These are phyloP conservation scores for Nomia melanderi DNA, from an alignment of 1,140 invertebrate genomes.

Conservation along the genomic window DNA sequence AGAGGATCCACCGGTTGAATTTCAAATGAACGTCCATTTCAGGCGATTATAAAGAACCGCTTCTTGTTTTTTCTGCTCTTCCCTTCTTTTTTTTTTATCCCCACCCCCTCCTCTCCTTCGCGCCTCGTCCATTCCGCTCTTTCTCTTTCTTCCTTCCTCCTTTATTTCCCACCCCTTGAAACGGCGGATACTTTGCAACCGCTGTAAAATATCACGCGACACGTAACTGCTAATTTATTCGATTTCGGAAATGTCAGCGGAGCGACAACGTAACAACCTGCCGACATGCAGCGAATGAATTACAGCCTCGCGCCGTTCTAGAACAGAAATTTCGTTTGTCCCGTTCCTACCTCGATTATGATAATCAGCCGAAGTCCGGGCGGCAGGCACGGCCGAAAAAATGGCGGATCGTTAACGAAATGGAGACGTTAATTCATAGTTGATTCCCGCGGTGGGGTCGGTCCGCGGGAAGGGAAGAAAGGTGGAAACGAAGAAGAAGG, in stretches of 20 bases:
- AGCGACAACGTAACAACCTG: slow-evolving; percentile 43
- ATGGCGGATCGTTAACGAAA: slow-evolving; percentile 13
- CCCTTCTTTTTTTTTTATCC: no score
- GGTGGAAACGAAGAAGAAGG: neutral
- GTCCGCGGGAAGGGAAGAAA: no score
- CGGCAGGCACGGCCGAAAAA: neutral
- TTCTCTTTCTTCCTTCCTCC: no score
- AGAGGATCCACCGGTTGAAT: slow-evolving; percentile 65
- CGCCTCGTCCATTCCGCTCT: no score
- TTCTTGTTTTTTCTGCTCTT: neutral
- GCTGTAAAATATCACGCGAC: slow-evolving; percentile 44
- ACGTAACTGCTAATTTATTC: slow-evolving; percentile 53
- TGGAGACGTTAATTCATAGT: slow-evolving; percentile 14
- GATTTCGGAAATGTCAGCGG: slow-evolving; percentile 26
- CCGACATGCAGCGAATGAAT: slow-evolving; percentile 55
- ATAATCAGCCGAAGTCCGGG: neutral
- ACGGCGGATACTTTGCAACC: slow-evolving; percentile 19
- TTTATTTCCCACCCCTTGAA: no score
- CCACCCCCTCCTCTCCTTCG: no score
- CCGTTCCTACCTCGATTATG: slow-evolving; percentile 19
- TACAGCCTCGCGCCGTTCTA: slow-evolving; percentile 30
- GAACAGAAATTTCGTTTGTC: slow-evolving; percentile 22
- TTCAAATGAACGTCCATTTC: slow-evolving; percentile 62
- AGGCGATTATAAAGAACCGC: slow-evolving; percentile 56
- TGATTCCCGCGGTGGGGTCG: neutral